A percentile compares a stretch with the other conserved stretches of the same genome.
Evolutionary conservation across 2,113 vertebrate species (phyloP).

Genomic region (Heterocephalus glaber): DNA sequence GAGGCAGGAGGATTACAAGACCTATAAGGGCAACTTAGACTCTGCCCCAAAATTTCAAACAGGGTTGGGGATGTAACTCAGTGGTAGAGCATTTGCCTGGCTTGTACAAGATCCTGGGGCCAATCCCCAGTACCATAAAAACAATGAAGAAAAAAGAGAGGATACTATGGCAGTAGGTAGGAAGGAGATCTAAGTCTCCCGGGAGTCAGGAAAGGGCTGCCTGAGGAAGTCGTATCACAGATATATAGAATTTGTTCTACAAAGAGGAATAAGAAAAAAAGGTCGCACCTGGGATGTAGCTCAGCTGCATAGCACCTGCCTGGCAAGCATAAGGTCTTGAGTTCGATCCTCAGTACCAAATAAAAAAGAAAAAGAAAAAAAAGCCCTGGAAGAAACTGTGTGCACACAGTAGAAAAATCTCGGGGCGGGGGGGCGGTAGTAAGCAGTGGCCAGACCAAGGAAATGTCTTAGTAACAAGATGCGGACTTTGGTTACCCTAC

Average conservation of each 20-base stretch:
- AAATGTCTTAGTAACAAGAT: neutral
- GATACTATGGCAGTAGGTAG: neutral
- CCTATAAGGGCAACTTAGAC: neutral
- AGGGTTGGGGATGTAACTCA: neutral
- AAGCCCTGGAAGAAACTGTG: too few species aligned
- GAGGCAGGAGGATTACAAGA: neutral
- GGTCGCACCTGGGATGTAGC: too few species aligned
- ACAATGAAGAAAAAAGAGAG: neutral
- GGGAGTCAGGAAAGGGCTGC: neutral
- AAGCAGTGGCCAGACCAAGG: neutral
- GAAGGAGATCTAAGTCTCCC: neutral
- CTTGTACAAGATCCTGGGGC: neutral
- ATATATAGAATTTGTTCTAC: neutral
- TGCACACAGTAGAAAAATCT: neutral
- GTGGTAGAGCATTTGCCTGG: neutral
- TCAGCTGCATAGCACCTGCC: too few species aligned
- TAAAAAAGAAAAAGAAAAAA: too few species aligned
- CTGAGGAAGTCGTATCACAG: neutral
- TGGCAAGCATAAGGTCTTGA: too few species aligned
- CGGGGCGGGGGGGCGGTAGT: neutral
- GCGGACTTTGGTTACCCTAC: neutral
- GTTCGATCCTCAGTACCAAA: too few species aligned
- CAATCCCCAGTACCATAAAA: neutral
- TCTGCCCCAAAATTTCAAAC: neutral
- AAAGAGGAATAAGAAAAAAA: neutral